Conservation (phyloP, 2,797 vertebrate genomes). For the Orestias chungarensis region DNA sequence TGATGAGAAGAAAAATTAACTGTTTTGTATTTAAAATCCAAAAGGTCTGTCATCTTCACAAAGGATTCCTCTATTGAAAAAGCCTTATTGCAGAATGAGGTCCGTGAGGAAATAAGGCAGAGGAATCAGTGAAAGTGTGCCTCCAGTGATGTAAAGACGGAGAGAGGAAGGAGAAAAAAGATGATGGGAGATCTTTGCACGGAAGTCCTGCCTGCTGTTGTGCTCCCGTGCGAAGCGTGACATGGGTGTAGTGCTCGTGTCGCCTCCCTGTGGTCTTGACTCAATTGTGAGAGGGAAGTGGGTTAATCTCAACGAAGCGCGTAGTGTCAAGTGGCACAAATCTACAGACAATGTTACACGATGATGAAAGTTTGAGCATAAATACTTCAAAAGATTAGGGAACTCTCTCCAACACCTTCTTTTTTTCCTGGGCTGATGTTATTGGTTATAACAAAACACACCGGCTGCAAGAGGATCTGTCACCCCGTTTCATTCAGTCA, state of each 20-base stretch:
- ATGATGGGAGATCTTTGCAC: constrained; percentile 1
- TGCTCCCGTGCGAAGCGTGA: constrained; percentile 10
- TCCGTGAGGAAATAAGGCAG: constrained; percentile 37
- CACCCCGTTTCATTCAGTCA: constrained; percentile 2
- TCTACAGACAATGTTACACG: constrained; percentile 16
- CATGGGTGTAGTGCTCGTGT: constrained; percentile 41
- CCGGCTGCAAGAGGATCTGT: not conserved
- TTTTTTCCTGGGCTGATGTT: not conserved
- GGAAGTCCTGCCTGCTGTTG: constrained; percentile 24
- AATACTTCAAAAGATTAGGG: constrained; percentile 15
- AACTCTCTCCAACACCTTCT: not conserved
- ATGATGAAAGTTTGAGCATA: constrained; percentile 9
- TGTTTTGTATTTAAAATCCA: constrained; percentile 35
- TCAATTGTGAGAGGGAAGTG: constrained; percentile 35
- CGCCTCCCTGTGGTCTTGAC: constrained; percentile 56
- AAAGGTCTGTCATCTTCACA: constrained; percentile 45
- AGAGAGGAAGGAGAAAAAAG: not conserved
- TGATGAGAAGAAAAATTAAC: constrained; percentile 31
- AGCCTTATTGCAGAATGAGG: constrained; percentile 7
- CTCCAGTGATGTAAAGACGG: not conserved
- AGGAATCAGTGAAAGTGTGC: constrained; percentile 4
- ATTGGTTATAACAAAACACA: constrained; percentile 4
- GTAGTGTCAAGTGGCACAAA: constrained; percentile 28
- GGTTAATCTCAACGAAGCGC: constrained; percentile 48
- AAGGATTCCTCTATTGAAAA: constrained; percentile 40